phyloP scores from a whole-genome alignment of 2,797 vertebrate species.

The Caiman crocodilus region DNA sequence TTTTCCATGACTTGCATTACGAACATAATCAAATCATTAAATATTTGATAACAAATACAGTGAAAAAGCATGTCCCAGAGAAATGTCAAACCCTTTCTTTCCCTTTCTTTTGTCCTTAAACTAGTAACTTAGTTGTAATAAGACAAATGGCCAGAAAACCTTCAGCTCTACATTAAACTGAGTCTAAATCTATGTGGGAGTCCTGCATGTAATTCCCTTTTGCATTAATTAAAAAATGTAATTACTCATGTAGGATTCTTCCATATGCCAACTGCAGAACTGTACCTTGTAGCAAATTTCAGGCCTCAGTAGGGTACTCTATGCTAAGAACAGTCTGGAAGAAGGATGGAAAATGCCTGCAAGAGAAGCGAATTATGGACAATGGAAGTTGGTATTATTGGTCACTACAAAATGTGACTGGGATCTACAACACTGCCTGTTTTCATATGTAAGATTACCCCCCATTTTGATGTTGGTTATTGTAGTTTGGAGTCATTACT shows the following conservation, averaged over 20 bases:
- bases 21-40: background rate
- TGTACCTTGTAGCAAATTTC: slow-evolving; percentile 47
- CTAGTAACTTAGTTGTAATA: background rate
- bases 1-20: background rate
- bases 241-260: slow-evolving; percentile 35
- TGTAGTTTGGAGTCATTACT: background rate
- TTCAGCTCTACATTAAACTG: background rate
- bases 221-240: slow-evolving; percentile 62
- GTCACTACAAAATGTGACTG: background rate
- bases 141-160: slow-evolving; percentile 13
- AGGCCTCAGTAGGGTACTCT: slow-evolving; percentile 4
- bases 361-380: background rate
- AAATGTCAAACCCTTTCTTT: background rate
- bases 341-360: background rate
- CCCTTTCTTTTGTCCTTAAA: slow-evolving; percentile 24
- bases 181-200: slow-evolving; percentile 10
- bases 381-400: background rate
- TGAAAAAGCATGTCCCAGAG: background rate
- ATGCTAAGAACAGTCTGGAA: background rate
- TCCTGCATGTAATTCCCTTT: slow-evolving; percentile 55
- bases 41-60: background rate
- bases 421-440: background rate
- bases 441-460: background rate
- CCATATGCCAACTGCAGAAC: slow-evolving; percentile 38
- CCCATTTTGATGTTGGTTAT: background rate